Conservation (phyloP, 2,113 vertebrate genomes). For the Apistogramma diplotaenia region DNA sequence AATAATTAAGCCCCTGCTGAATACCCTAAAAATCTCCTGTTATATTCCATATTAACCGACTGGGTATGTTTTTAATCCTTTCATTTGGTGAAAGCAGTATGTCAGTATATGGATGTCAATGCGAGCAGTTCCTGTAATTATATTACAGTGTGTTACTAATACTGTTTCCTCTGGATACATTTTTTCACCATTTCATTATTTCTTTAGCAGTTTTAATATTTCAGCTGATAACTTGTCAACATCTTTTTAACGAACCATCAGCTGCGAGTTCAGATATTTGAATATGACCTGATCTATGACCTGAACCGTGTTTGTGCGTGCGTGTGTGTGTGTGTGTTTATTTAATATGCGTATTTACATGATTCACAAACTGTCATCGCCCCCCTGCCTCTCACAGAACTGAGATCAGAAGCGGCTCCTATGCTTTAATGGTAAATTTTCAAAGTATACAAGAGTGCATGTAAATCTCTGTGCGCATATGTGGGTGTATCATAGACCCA, state of each 20-base stretch:
- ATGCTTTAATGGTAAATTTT: conserved; percentile 61
- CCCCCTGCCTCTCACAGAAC: not conserved
- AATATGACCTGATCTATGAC: not conserved
- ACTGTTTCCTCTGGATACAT: not conserved
- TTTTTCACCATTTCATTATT: not conserved
- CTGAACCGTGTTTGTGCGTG: not conserved
- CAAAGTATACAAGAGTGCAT: not conserved
- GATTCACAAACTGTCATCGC: not conserved
- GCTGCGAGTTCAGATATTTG: not conserved
- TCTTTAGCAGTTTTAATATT: not conserved
- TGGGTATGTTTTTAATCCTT: not conserved
- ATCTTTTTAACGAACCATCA: not conserved
- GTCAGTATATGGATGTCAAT: not conserved
- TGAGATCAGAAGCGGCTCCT: conserved; percentile 31
- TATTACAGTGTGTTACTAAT: not conserved
- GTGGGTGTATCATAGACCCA: not conserved
- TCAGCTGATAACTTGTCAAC: not conserved
- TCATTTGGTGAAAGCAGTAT: not conserved
- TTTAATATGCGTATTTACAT: not conserved
- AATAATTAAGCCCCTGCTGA: not conserved
- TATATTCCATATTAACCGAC: not conserved
- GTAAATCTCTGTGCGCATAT: not conserved
- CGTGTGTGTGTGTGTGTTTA: not conserved
- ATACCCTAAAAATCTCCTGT: not conserved
- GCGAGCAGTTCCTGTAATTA: not conserved